These are phyloP conservation scores for Odocoileus hemionus DNA, from an alignment of 2,113 vertebrate species.

Conservation along the genomic window DNA sequence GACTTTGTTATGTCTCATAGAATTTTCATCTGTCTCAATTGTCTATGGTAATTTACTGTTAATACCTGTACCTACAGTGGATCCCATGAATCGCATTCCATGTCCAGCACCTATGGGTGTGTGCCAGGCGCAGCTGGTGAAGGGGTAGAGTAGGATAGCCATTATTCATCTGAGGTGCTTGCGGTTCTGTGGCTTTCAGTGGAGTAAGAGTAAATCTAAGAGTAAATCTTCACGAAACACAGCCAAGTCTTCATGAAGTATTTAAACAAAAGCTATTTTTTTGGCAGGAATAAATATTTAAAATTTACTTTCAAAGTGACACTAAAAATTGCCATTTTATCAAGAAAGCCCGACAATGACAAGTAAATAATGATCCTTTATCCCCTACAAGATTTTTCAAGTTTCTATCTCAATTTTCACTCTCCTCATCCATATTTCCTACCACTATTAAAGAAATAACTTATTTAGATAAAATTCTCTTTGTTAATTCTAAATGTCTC, in stretches of 20 bases:
- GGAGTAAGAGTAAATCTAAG: neutral
- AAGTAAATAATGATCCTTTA: neutral
- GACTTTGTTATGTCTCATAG: neutral
- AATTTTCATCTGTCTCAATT: neutral
- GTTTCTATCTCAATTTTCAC: neutral
- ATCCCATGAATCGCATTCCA: neutral
- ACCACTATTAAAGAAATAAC: neutral
- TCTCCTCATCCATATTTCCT: neutral
- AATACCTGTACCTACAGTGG: neutral
- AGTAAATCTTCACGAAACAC: neutral
- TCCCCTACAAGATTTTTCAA: neutral
- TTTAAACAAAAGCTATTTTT: neutral
- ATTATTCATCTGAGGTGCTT: neutral
- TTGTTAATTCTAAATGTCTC: neutral
- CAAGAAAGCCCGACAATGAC: neutral
- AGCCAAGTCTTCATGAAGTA: neutral
- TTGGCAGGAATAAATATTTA: neutral
- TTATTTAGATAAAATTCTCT: neutral
- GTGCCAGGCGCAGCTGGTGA: neutral
- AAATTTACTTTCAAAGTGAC: neutral
- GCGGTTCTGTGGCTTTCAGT: neutral
- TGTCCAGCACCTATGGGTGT: rapidly evolving
- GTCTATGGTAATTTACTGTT: neutral
- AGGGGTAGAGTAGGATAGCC: rapidly evolving
- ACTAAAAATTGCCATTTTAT: neutral